Conservation (phyloP, 2,797 vertebrate genomes). For the Phrynocephalus guinanensis region DNA sequence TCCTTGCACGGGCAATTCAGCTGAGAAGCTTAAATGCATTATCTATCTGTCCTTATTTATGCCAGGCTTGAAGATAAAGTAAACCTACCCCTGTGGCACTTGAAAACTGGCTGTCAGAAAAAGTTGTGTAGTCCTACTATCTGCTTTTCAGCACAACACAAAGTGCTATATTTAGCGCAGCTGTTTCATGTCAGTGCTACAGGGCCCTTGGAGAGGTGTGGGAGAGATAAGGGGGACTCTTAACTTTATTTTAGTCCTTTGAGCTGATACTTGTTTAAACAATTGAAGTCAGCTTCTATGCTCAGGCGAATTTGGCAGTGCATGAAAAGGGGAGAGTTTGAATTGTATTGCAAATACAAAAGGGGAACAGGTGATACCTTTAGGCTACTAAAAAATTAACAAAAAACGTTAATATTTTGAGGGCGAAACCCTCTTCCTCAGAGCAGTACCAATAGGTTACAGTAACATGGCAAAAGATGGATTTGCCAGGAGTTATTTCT, state of each 20-base stretch:
- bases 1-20: slow-evolving; percentile 16
- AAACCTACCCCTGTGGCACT: slow-evolving; percentile 41
- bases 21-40: not conserved
- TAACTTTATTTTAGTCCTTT: slow-evolving; percentile 19
- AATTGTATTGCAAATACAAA: too few relatives aligned
- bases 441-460: too few relatives aligned
- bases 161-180: not conserved
- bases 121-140: slow-evolving; percentile 27
- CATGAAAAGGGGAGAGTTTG: not conserved
- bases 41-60: slow-evolving; percentile 19
- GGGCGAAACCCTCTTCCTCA: too few relatives aligned
- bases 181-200: slow-evolving; percentile 9
- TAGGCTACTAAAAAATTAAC: too few relatives aligned
- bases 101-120: slow-evolving; percentile 38
- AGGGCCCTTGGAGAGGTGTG: slow-evolving; percentile 40
- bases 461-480: too few relatives aligned
- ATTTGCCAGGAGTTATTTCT: too few relatives aligned
- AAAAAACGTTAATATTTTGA: too few relatives aligned
- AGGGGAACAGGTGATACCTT: too few relatives aligned
- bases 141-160: not conserved
- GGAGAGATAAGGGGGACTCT: slow-evolving; percentile 27
- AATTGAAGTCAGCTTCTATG: not conserved
- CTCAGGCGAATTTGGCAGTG: not conserved
- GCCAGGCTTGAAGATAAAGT: slow-evolving; percentile 44
- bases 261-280: not conserved